Evolutionary conservation across 2,113 vertebrate genomes (phyloP).

Genomic region (Percina caprodes): DNA sequence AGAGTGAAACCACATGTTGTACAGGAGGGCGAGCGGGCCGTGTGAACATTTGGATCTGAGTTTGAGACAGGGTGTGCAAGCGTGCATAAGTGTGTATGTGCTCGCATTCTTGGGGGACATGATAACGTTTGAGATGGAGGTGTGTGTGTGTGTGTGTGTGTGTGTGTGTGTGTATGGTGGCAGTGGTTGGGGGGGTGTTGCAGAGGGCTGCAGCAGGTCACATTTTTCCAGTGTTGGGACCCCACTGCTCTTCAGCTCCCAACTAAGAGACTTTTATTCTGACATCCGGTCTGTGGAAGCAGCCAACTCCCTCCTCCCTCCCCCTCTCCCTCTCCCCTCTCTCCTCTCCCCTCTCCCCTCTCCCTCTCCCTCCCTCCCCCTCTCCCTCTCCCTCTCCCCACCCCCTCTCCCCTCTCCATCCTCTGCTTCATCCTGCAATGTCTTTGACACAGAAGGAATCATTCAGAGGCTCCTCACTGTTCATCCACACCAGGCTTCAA

Average conservation of each 20-base stretch:
- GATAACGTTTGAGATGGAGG: slow-evolving; percentile 41
- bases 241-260: slow-evolving; percentile 43
- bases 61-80: slow-evolving; percentile 18
- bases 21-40: slow-evolving; percentile 55
- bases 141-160: slow-evolving; percentile 18
- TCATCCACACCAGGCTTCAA: not conserved
- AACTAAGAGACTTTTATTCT: slow-evolving; percentile 69
- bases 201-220: slow-evolving; percentile 61
- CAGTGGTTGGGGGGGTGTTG: slow-evolving; percentile 49
- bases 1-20: slow-evolving; percentile 78
- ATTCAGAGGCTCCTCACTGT: slow-evolving; percentile 2
- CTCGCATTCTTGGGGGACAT: slow-evolving; percentile 39
- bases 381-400: too few relatives aligned
- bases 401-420: not conserved
- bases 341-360: too few relatives aligned
- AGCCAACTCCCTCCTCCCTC: slow-evolving; percentile 38
- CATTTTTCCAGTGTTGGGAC: slow-evolving; percentile 72
- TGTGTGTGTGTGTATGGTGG: slow-evolving; percentile 22
- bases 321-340: not conserved
- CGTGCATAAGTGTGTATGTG: not conserved
- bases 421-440: slow-evolving; percentile 7
- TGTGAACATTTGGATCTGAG: slow-evolving; percentile 70
- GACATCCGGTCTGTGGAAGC: slow-evolving; percentile 66
- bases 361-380: too few relatives aligned
- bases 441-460: slow-evolving; percentile 7